These are phyloP conservation scores for Meloidogyne chitwoodi DNA, from an alignment of 1,140 invertebrate species.

Conservation along the genomic window DNA sequence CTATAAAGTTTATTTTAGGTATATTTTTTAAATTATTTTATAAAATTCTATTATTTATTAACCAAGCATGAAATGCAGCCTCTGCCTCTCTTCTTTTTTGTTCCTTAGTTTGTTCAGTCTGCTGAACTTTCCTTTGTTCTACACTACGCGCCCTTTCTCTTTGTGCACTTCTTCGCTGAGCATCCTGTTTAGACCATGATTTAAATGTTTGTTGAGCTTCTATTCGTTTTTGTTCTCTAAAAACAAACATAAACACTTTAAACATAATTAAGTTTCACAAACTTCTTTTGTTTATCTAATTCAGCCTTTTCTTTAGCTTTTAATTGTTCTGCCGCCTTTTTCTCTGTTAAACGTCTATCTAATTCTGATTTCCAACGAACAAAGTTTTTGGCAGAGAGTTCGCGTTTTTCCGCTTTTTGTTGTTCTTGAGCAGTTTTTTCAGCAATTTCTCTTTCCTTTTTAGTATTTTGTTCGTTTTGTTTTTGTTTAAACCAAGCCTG, in stretches of 20 bases:
- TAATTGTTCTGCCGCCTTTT: neutral
- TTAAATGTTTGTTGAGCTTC: neutral
- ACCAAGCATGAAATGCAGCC: conserved; percentile 4
- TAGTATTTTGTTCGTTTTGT: neutral
- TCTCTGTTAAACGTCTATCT: neutral
- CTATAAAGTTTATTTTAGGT: neutral
- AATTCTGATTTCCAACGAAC: conserved; percentile 6
- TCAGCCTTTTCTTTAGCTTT: neutral
- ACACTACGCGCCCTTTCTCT: neutral
- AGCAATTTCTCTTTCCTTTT: neutral
- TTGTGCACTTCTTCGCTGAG: neutral
- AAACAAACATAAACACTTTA: neutral
- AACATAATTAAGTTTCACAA: neutral
- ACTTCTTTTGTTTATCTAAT: neutral
- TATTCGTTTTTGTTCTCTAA: neutral
- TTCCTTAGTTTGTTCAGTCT: neutral
- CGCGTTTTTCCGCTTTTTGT: neutral
- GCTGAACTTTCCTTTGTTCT: neutral
- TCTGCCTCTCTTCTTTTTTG: neutral
- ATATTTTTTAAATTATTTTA: neutral
- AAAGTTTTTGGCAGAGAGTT: conserved; percentile 3
- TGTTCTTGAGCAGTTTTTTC: neutral
- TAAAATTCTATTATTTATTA: neutral
- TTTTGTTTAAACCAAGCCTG: conserved; percentile 3
- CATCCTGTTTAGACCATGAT: neutral